Conservation (phyloP, 2,888 invertebrate species). For the Rhagonycha lutea region DNA sequence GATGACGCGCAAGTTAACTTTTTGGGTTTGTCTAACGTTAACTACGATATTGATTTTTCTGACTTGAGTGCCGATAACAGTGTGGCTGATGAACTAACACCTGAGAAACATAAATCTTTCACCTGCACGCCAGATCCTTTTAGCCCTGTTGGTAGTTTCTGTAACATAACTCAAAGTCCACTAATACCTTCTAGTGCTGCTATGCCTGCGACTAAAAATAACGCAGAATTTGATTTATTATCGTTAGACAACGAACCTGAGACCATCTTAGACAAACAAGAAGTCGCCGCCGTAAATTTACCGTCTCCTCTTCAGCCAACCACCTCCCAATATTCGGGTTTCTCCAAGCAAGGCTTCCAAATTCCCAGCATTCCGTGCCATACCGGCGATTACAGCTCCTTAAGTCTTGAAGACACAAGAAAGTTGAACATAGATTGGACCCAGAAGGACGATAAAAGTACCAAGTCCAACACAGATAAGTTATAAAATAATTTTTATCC, state of each 20-base stretch:
- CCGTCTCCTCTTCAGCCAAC: constrained; percentile 50
- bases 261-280: constrained; percentile 43
- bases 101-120: constrained; percentile 47
- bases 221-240: constrained; percentile 13
- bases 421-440: not conserved
- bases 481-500: not conserved
- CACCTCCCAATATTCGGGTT: constrained; percentile 62
- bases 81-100: constrained; percentile 61
- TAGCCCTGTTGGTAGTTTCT: constrained; percentile 58
- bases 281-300: constrained; percentile 39
- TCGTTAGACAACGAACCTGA: constrained; percentile 29
- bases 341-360: constrained; percentile 63
- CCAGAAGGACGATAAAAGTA: not conserved
- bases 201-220: not conserved
- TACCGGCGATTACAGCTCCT: constrained; percentile 61
- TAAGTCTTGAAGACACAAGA: constrained; percentile 3
- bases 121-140: constrained; percentile 59
- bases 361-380: constrained; percentile 70
- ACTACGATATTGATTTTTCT: constrained; percentile 77
- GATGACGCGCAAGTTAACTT: constrained; percentile 63
- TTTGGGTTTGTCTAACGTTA: constrained; percentile 69
- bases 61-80: constrained; percentile 76
- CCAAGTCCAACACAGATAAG: not conserved
- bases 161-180: constrained; percentile 48
- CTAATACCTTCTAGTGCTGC: constrained; percentile 42